Conservation (phyloP, 2,888 invertebrate species). For the Cheilosia urbana region DNA sequence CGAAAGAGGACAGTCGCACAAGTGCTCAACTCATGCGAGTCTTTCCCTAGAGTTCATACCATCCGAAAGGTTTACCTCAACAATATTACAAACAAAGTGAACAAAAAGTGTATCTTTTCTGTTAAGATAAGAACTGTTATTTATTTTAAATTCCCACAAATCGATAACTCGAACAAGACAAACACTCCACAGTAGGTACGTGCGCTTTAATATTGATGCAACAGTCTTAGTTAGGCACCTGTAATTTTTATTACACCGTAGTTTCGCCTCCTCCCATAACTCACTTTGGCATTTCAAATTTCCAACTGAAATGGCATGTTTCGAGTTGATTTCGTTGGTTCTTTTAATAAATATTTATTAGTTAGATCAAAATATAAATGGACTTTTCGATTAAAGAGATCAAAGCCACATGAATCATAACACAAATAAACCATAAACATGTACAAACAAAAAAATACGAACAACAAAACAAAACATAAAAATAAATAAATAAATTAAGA, state of each 20-base stretch:
- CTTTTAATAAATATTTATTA: background rate
- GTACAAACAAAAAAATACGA: background rate
- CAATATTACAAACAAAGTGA: background rate
- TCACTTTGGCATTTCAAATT: background rate
- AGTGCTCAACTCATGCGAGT: too few relatives aligned
- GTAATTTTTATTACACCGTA: background rate
- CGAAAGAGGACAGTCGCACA: too few relatives aligned
- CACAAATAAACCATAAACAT: background rate
- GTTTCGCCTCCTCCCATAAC: background rate
- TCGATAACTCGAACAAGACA: background rate
- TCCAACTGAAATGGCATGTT: background rate
- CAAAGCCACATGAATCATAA: background rate
- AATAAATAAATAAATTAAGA: background rate
- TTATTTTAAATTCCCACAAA: background rate
- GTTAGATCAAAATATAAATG: background rate
- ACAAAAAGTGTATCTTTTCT: background rate
- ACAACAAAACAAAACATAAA: background rate
- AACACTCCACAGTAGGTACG: background rate
- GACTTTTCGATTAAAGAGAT: background rate
- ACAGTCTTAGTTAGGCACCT: background rate
- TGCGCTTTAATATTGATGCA: background rate
- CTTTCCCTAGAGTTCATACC: background rate
- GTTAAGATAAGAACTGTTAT: background rate
- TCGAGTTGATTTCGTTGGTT: background rate
- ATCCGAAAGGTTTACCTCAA: background rate